These are phyloP conservation scores for Camelus dromedarius DNA, from an alignment of 2,113 vertebrate genomes.

Conservation along the genomic window DNA sequence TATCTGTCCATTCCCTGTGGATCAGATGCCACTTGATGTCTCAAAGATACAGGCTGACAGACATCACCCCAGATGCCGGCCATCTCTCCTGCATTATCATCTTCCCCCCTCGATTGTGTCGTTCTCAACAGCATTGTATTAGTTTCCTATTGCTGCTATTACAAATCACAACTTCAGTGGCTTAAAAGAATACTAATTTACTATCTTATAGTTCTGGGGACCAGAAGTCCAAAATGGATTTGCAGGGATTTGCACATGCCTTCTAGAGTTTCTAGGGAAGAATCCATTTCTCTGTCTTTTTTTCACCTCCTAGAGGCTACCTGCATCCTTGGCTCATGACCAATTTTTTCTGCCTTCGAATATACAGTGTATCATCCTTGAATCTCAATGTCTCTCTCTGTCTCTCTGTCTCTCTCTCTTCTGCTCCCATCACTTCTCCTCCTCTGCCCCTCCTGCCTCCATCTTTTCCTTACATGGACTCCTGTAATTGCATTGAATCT, in stretches of 20 bases:
- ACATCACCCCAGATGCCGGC: neutral
- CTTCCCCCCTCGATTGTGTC: neutral
- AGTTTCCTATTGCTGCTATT: neutral
- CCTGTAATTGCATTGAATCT: neutral
- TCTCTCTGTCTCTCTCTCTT: neutral
- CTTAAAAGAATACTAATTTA: neutral
- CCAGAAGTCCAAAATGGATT: neutral
- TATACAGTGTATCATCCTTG: neutral
- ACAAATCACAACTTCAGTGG: neutral
- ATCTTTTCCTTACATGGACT: neutral
- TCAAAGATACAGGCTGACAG: neutral
- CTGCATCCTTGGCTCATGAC: neutral
- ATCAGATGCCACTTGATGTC: neutral
- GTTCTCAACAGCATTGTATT: neutral
- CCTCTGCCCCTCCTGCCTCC: neutral
- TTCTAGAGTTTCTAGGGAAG: neutral
- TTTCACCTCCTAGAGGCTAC: neutral
- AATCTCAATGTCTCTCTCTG: neutral
- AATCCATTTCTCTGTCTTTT: neutral
- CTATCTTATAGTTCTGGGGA: neutral
- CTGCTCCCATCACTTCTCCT: neutral
- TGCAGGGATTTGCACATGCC: neutral
- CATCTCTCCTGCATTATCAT: neutral
- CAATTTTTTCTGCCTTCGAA: neutral
- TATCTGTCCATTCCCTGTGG: accelerated